Percentiles rank a stretch among this genome's conserved stretches.
phyloP scores from a whole-genome alignment of 1,140 invertebrate species.

The Sminthurides bifidus region DNA sequence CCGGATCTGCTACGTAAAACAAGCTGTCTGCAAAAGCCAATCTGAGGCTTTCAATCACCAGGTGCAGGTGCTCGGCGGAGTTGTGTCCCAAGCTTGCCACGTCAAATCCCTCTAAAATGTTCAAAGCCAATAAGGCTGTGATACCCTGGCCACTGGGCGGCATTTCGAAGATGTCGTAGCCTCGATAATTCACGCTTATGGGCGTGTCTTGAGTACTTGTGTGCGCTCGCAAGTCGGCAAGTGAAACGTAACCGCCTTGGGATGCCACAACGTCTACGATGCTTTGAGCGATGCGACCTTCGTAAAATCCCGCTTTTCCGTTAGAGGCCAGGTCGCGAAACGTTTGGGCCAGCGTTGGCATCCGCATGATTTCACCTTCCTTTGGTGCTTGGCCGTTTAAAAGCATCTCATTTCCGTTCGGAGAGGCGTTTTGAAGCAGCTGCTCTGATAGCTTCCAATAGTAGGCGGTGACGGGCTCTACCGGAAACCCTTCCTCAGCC shows the following conservation, averaged over 20 bases:
- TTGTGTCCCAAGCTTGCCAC: constrained; percentile 33
- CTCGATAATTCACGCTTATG: constrained; percentile 34
- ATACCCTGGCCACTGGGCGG: constrained; percentile 40
- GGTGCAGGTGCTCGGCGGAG: constrained; percentile 36
- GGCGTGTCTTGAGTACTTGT: constrained; percentile 32
- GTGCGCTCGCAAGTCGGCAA: constrained; percentile 37
- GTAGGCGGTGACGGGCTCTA: constrained; percentile 29
- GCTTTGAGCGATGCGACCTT: constrained; percentile 36
- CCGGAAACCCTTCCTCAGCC: constrained; percentile 38
- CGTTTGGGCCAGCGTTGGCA: constrained; percentile 36
- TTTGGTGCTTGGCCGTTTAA: constrained; percentile 34
- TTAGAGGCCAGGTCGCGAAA: constrained; percentile 35
- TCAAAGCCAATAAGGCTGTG: constrained; percentile 36
- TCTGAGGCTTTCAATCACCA: constrained; percentile 36
- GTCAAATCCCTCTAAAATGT: constrained; percentile 37
- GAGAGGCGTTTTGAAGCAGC: constrained; percentile 30
- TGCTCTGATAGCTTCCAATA: constrained; percentile 31
- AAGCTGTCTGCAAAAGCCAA: constrained; percentile 37
- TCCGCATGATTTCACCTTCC: constrained; percentile 36
- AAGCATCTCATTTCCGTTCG: constrained; percentile 34
- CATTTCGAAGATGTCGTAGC: constrained; percentile 29
- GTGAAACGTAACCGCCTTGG: constrained; percentile 35
- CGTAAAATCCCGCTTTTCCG: constrained; percentile 38
- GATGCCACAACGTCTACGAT: constrained; percentile 35
- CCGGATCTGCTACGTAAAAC: constrained; percentile 36